phyloP scores from a whole-genome alignment of 2,888 invertebrate species.

The Lithosia quadra region DNA sequence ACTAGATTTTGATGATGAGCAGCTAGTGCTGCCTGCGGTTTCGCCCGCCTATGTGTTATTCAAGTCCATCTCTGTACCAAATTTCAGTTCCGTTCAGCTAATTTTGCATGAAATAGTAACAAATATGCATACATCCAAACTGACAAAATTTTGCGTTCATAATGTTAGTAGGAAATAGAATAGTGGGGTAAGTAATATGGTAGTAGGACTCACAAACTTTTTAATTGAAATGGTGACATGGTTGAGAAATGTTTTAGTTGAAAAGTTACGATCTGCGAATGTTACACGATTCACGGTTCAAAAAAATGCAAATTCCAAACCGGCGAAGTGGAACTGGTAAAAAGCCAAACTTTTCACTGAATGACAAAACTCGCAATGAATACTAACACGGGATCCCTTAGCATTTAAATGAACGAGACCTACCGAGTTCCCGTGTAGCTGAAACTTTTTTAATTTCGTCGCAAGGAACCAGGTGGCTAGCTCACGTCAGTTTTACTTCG shows the following conservation, averaged over 20 bases:
- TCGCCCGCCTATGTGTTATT: no score
- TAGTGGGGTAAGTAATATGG: no score
- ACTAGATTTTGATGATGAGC: no score
- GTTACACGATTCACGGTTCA: constrained; percentile 29
- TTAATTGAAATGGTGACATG: not conserved
- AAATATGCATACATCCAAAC: no score
- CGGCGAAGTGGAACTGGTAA: constrained; percentile 61
- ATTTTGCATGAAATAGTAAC: no score
- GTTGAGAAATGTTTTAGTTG: not conserved
- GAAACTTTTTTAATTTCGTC: constrained; percentile 85
- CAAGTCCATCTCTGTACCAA: no score
- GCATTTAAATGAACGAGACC: constrained; percentile 82
- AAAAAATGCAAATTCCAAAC: constrained; percentile 51
- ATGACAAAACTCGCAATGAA: constrained; percentile 82
- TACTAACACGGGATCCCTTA: constrained; percentile 80
- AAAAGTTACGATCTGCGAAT: constrained; percentile 19
- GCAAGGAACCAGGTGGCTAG: constrained; percentile 80
- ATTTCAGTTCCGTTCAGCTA: no score
- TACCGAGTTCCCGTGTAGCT: constrained; percentile 73
- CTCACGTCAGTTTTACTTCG: constrained; percentile 75
- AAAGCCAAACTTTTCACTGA: constrained; percentile 74
- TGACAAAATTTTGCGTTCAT: no score
- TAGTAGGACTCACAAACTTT: no score
- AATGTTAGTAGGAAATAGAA: no score
- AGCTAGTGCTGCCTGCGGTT: no score